These are phyloP conservation scores for Limnodromus scolopaceus DNA, from an alignment of 2,797 vertebrate species.

Conservation along the genomic window DNA sequence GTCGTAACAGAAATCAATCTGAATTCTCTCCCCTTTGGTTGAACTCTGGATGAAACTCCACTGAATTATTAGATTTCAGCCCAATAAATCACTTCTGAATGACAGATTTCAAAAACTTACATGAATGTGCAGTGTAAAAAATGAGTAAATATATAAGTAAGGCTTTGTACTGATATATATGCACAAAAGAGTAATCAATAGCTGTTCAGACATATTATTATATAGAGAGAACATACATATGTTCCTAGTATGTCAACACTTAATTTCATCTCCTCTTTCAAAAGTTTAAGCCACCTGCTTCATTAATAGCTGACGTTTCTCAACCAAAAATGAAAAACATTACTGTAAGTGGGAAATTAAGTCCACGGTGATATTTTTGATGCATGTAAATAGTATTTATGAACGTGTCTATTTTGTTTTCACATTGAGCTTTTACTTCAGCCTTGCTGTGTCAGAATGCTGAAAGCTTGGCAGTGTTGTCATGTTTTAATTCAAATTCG, in stretches of 20 bases:
- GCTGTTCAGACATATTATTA: neutral
- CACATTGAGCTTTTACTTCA: conserved; percentile 70
- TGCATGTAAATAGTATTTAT: conserved; percentile 18
- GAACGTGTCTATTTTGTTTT: conserved; percentile 60
- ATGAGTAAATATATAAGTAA: neutral
- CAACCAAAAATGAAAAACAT: conserved; percentile 1
- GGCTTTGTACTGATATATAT: neutral
- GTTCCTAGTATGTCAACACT: neutral
- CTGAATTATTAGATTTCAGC: conserved; percentile 4
- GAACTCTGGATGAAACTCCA: neutral
- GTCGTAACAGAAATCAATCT: neutral
- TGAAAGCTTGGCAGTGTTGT: conserved; percentile 67
- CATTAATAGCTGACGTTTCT: neutral
- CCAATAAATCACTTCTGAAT: neutral
- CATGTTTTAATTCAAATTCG: conserved; percentile 71
- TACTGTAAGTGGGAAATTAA: conserved; percentile 4
- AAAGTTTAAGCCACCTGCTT: conserved; percentile 23
- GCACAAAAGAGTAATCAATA: neutral
- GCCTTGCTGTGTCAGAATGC: conserved; percentile 63
- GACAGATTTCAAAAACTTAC: neutral
- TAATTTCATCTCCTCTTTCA: conserved; percentile 1
- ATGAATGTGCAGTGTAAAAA: neutral
- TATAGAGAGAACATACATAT: neutral
- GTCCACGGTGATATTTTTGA: conserved; percentile 8
- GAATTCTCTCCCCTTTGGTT: neutral